A percentile compares a stretch with the other conserved stretches of the same genome.
These are phyloP conservation scores for Ptiloglossa arizonensis DNA, from an alignment of 1,140 invertebrate genomes.

Conservation along the genomic window DNA sequence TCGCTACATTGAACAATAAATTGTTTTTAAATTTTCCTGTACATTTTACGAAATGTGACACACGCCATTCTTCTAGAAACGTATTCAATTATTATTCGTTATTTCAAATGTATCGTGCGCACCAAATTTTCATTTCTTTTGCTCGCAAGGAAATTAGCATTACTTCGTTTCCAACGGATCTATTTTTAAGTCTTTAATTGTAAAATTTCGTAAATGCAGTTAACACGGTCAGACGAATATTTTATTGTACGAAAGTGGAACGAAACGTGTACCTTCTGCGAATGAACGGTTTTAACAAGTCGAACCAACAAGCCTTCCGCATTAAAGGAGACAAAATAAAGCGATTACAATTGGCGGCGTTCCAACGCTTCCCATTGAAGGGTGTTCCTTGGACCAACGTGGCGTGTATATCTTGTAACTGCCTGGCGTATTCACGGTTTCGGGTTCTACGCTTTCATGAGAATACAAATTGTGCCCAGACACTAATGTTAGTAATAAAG, in stretches of 20 bases:
- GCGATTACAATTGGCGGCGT: slow-evolving; percentile 7
- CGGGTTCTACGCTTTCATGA: background rate
- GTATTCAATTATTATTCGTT: too few relatives aligned
- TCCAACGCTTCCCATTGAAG: slow-evolving; percentile 26
- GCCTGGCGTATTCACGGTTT: background rate
- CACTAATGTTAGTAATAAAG: background rate
- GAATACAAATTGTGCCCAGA: background rate
- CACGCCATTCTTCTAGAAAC: too few relatives aligned
- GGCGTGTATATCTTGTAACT: slow-evolving; percentile 5
- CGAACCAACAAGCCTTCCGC: background rate
- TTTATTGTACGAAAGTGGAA: slow-evolving; percentile 28
- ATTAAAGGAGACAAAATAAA: slow-evolving; percentile 25
- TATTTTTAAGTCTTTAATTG: background rate
- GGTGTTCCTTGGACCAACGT: background rate
- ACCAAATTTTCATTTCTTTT: too few relatives aligned
- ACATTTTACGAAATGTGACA: too few relatives aligned
- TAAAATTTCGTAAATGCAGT: slow-evolving; percentile 4
- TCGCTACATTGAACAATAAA: too few relatives aligned
- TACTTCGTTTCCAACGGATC: too few relatives aligned
- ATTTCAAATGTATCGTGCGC: too few relatives aligned
- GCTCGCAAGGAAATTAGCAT: background rate
- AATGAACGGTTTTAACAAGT: slow-evolving; percentile 9
- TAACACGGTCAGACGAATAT: slow-evolving; percentile 7
- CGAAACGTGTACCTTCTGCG: background rate
- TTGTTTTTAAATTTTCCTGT: too few relatives aligned